A percentile compares a stretch with the other conserved stretches of the same genome.
Conservation (phyloP, 2,113 vertebrate genomes). For the Dinomys branickii region DNA sequence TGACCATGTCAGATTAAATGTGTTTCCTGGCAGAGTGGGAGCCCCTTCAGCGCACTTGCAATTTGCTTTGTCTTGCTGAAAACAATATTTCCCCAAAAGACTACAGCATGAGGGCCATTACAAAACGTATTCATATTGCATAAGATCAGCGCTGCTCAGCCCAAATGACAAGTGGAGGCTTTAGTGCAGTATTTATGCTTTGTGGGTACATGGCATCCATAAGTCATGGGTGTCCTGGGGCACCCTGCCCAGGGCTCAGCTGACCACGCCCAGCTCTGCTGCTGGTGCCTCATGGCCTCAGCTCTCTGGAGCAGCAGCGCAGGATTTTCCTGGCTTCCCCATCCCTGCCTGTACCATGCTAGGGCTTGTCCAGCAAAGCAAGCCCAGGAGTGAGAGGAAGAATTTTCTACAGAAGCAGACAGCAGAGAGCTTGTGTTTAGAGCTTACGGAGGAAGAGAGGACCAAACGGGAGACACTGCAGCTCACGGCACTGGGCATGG, state of each 20-base stretch:
- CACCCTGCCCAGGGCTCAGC: constrained; percentile 88
- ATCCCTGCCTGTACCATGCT: not conserved
- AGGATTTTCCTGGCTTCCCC: not conserved
- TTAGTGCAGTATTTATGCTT: constrained; percentile 96
- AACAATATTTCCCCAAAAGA: constrained; percentile 89
- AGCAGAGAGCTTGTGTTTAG: rapidly evolving
- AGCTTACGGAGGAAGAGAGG: rapidly evolving
- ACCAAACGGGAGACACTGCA: rapidly evolving
- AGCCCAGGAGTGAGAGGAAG: rapidly evolving
- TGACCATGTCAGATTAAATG: constrained; percentile 89
- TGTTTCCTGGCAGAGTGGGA: constrained; percentile 87
- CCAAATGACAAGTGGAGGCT: constrained; percentile 92
- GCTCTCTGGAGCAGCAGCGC: not conserved
- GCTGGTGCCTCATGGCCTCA: not conserved
- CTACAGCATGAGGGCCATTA: constrained; percentile 90
- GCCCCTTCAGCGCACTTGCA: constrained; percentile 89
- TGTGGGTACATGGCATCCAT: constrained; percentile 93
- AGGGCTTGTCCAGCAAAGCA: not conserved
- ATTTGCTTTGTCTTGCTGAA: constrained; percentile 91
- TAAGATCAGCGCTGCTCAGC: constrained; percentile 90
- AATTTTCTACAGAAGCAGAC: rapidly evolving
- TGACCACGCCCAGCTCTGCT: constrained; percentile 84
- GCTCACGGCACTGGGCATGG: not conserved
- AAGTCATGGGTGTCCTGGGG: constrained; percentile 92
- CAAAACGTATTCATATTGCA: constrained; percentile 96